These are phyloP conservation scores for Aquatica leii DNA, from an alignment of 2,888 invertebrate species.

Conservation along the genomic window DNA sequence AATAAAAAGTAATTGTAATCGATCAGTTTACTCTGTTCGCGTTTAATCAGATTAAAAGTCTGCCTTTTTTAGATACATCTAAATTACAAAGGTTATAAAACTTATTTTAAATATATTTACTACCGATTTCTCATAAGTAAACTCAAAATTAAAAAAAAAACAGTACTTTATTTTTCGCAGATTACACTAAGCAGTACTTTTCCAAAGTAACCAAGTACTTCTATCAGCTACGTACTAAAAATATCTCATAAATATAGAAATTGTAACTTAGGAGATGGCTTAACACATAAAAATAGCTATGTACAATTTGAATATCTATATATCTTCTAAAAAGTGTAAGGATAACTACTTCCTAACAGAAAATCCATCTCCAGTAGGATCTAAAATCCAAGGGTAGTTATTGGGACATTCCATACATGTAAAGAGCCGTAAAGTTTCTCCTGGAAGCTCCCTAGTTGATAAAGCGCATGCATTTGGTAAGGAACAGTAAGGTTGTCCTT, in stretches of 20 bases:
- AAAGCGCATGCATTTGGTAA: constrained; percentile 90
- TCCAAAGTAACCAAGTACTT: background rate
- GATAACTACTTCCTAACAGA: constrained; percentile 75
- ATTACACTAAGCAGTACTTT: constrained; percentile 9
- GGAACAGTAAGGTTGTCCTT: constrained; percentile 92
- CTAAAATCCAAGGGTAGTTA: constrained; percentile 94
- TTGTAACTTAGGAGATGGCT: constrained; percentile 28
- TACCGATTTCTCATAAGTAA: too few relatives aligned
- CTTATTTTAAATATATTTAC: too few relatives aligned
- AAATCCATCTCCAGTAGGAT: constrained; percentile 94
- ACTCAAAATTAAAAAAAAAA: background rate
- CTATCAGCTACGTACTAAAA: background rate
- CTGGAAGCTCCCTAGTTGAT: constrained; percentile 88
- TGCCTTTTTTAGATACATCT: too few relatives aligned
- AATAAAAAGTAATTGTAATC: too few relatives aligned
- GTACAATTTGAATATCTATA: constrained; percentile 34
- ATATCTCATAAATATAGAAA: constrained; percentile 19
- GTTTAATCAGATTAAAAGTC: too few relatives aligned
- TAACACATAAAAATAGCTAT: constrained; percentile 37
- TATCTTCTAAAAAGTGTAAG: constrained; percentile 27
- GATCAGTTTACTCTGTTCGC: too few relatives aligned
- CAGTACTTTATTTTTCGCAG: background rate
- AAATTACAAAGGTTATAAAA: too few relatives aligned
- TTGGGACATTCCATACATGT: constrained; percentile 97
- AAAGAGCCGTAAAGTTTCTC: constrained; percentile 90